Evolutionary conservation across 2,888 invertebrate genomes (phyloP).

Genomic region (Stenchaetothrips biformis): DNA sequence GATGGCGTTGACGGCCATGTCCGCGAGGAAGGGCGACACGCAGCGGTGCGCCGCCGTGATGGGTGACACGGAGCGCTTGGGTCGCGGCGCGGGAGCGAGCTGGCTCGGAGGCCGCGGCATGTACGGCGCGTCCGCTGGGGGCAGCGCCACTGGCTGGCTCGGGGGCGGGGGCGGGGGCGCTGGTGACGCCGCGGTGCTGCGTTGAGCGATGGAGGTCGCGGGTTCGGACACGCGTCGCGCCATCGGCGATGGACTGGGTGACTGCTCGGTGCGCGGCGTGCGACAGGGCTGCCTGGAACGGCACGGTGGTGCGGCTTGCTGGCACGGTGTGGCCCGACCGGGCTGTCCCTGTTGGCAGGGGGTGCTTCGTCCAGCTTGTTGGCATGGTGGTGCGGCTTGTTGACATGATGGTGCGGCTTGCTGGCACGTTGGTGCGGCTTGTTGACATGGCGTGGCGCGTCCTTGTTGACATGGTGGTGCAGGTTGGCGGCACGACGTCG

Average conservation of each 20-base stretch:
- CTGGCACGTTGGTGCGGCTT: not conserved
- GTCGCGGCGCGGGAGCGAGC: not conserved
- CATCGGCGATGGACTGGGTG: not conserved
- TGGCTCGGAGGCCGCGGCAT: not conserved
- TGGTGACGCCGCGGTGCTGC: constrained; percentile 33
- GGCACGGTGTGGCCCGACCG: too few relatives aligned
- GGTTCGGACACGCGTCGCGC: constrained; percentile 34
- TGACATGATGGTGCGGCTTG: too few relatives aligned
- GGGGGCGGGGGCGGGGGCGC: not conserved
- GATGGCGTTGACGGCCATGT: constrained; percentile 7
- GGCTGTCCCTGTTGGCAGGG: too few relatives aligned
- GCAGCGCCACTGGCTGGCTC: not conserved
- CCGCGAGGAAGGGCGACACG: constrained; percentile 16
- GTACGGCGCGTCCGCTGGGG: not conserved
- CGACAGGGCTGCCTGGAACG: not conserved
- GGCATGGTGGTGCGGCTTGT: too few relatives aligned
- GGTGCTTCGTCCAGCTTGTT: too few relatives aligned
- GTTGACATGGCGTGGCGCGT: not conserved
- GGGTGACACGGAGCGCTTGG: constrained; percentile 4
- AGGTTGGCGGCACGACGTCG: not conserved
- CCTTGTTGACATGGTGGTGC: not conserved
- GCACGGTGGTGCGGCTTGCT: not conserved
- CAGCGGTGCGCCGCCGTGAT: constrained; percentile 11
- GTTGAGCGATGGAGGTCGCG: constrained; percentile 42
- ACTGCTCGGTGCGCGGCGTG: not conserved